Conservation (phyloP, 2,888 invertebrate species). For the Melikaiella ostensackeni region DNA sequence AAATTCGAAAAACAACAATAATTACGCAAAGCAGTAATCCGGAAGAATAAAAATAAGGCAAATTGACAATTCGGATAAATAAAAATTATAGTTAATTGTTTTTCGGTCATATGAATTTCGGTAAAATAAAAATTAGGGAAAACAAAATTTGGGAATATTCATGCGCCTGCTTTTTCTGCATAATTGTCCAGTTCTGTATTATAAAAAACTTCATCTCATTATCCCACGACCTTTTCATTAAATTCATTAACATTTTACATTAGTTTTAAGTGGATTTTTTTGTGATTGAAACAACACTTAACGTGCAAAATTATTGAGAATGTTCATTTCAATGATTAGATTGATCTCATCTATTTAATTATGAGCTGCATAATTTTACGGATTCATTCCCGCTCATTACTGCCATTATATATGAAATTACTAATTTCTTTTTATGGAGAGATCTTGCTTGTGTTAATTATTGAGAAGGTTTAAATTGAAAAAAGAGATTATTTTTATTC, state of each 20-base stretch:
- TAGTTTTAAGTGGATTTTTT: neutral
- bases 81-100: no score
- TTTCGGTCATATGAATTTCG: no score
- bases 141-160: no score
- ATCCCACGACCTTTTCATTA: neutral
- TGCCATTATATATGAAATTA: neutral
- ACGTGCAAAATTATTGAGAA: neutral
- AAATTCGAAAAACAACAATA: no score
- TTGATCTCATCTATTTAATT: neutral
- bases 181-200: neutral
- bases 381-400: neutral
- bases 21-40: no score
- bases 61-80: no score
- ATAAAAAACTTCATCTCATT: neutral
- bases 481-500: slow-evolving; percentile 10
- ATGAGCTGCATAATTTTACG: neutral
- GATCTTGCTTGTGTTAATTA: neutral
- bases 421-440: neutral
- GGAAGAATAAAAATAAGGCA: no score
- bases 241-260: neutral
- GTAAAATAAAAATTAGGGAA: no score
- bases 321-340: no score
- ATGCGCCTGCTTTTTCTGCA: neutral
- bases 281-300: neutral
- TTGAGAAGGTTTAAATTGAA: neutral